These are phyloP conservation scores for Lophius americanus DNA, from an alignment of 2,797 vertebrate genomes.

Conservation along the genomic window DNA sequence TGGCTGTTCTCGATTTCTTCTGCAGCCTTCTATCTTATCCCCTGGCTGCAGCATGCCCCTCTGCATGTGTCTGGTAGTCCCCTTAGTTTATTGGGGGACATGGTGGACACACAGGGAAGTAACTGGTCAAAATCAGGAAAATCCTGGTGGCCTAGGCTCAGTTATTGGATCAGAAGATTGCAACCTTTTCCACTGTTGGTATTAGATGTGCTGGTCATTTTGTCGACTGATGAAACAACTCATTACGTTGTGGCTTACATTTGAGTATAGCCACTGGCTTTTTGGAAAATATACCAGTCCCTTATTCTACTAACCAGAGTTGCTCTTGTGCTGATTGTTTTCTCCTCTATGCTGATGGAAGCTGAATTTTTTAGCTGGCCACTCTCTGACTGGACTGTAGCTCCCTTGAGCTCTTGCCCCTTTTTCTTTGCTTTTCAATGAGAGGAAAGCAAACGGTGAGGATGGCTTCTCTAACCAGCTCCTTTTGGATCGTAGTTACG, in stretches of 20 bases:
- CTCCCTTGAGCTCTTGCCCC: conserved; percentile 46
- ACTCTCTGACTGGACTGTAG: conserved; percentile 66
- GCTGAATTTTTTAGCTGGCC: conserved; percentile 67
- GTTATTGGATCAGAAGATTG: conserved; percentile 7
- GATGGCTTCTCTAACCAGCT: conserved; percentile 79
- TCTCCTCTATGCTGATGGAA: conserved; percentile 67
- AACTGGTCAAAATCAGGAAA: conserved; percentile 67
- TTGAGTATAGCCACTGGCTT: conserved; percentile 52
- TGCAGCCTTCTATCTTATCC: conserved; percentile 75
- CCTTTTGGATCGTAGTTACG: conserved; percentile 73
- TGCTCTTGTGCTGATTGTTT: conserved; percentile 71
- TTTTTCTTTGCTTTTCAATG: conserved; percentile 70
- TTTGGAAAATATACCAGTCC: conserved; percentile 64
- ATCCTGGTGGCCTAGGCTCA: conserved; percentile 40
- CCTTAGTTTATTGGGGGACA: conserved; percentile 49
- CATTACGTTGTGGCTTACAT: conserved; percentile 19
- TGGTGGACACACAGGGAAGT: conserved; percentile 62
- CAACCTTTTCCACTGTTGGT: conserved; percentile 22
- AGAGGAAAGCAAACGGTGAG: conserved; percentile 71
- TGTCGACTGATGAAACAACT: conserved; percentile 14
- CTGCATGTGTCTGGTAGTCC: conserved; percentile 71
- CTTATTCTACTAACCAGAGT: conserved; percentile 78
- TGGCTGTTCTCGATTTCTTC: conserved; percentile 61
- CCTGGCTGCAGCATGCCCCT: conserved; percentile 78
- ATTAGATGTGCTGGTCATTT: conserved; percentile 29